phyloP scores from a whole-genome alignment of 2,113 vertebrate genomes.

The Poeciliopsis occidentalis region DNA sequence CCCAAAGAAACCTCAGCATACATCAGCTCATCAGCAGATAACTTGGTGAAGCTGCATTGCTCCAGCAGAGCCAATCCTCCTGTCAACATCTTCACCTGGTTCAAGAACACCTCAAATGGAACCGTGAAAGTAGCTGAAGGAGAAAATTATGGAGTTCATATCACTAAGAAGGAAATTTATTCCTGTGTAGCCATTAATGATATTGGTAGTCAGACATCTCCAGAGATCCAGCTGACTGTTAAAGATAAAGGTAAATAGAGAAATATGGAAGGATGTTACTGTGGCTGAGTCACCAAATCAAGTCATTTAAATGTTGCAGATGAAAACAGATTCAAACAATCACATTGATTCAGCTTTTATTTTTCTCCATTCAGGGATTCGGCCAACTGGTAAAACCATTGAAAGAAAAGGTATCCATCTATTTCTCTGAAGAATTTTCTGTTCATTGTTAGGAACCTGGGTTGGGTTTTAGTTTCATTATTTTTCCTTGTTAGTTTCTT shows the following conservation, averaged over 20 bases:
- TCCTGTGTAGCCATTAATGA: neutral
- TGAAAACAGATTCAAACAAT: neutral
- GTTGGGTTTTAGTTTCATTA: too few relatives aligned
- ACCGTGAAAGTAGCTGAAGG: conserved; percentile 10
- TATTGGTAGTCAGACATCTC: neutral
- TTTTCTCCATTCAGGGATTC: neutral
- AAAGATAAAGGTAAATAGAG: neutral
- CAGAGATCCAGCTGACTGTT: neutral
- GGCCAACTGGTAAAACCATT: neutral
- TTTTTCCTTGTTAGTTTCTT: too few relatives aligned
- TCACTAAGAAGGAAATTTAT: neutral
- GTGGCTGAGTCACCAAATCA: too few relatives aligned
- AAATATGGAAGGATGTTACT: neutral
- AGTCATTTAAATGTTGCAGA: neutral
- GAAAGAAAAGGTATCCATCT: neutral
- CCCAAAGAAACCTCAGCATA: conserved; percentile 23
- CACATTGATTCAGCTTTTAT: neutral
- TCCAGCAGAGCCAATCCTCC: conserved; percentile 30
- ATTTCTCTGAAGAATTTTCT: neutral
- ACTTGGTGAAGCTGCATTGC: conserved; percentile 18
- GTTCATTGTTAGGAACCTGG: too few relatives aligned
- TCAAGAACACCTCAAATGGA: neutral
- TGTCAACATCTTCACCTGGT: conserved; percentile 9
- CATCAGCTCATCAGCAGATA: conserved; percentile 24
- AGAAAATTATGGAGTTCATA: neutral